These are phyloP conservation scores for Drosophila lacicola DNA, from an alignment of 2,888 invertebrate genomes.

Conservation along the genomic window DNA sequence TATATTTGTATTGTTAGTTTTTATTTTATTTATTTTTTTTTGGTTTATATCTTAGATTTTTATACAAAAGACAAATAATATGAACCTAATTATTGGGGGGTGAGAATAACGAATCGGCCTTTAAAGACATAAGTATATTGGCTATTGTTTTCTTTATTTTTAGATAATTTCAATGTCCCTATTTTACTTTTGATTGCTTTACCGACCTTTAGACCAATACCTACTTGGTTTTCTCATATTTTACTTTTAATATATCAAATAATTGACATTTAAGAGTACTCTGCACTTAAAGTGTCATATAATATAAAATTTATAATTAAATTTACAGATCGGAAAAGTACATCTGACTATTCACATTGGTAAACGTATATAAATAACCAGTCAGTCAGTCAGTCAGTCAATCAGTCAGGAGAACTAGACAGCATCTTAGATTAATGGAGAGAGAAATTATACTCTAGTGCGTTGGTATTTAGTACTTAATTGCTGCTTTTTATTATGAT, in stretches of 20 bases:
- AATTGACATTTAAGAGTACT: background rate
- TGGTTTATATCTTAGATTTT: constrained; percentile 6
- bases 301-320: too few relatives aligned
- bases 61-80: constrained; percentile 27
- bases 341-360: too few relatives aligned
- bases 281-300: background rate
- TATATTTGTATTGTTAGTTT: background rate
- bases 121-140: constrained; percentile 43
- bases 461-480: too few relatives aligned
- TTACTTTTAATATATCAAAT: background rate
- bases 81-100: constrained; percentile 23
- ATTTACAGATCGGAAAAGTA: too few relatives aligned
- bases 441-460: too few relatives aligned
- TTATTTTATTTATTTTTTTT: constrained; percentile 15
- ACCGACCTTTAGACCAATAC: constrained; percentile 23
- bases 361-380: too few relatives aligned
- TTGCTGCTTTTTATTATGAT: background rate
- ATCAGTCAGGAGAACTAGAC: too few relatives aligned
- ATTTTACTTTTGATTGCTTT: constrained; percentile 24
- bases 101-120: constrained; percentile 20
- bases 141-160: constrained; percentile 36
- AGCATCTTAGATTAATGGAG: too few relatives aligned
- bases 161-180: constrained; percentile 33
- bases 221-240: constrained; percentile 20
- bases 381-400: too few relatives aligned